phyloP scores from a whole-genome alignment of 2,797 vertebrate species.

The Sebastes diaconus region DNA sequence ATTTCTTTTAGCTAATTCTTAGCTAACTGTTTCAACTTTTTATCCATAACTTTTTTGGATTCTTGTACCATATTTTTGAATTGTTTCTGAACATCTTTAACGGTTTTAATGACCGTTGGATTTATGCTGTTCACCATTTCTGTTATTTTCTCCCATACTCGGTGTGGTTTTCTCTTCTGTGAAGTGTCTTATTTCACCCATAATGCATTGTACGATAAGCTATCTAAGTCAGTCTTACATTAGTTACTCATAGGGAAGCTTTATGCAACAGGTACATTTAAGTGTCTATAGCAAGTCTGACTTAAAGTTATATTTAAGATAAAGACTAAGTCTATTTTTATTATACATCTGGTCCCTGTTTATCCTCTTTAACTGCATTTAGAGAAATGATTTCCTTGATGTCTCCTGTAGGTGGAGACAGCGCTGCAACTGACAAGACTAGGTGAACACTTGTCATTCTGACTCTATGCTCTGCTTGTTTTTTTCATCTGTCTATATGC shows the following conservation, averaged over 20 bases:
- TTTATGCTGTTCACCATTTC: too few species aligned
- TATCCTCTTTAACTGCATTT: background rate
- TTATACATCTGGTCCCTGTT: background rate
- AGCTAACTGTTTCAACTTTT: too few species aligned
- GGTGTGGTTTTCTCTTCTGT: background rate
- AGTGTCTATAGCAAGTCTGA: background rate
- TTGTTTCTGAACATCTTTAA: too few species aligned
- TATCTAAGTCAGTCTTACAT: too few species aligned
- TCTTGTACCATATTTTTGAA: too few species aligned
- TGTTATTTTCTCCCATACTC: background rate
- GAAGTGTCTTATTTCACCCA: background rate
- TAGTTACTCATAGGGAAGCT: background rate
- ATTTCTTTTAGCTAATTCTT: too few species aligned
- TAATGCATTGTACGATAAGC: background rate
- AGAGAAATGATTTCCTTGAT: background rate
- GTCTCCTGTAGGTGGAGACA: conserved; percentile 74
- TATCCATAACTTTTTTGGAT: too few species aligned
- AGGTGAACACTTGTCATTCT: conserved; percentile 14
- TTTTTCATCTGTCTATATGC: background rate
- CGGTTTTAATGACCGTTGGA: too few species aligned
- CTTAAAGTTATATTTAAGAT: background rate
- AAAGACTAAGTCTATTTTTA: background rate
- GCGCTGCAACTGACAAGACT: background rate
- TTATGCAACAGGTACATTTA: background rate
- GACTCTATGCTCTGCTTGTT: conserved; percentile 4